These are phyloP conservation scores for Ectropis crepuscularia DNA, from an alignment of 2,888 invertebrate genomes.

Conservation along the genomic window DNA sequence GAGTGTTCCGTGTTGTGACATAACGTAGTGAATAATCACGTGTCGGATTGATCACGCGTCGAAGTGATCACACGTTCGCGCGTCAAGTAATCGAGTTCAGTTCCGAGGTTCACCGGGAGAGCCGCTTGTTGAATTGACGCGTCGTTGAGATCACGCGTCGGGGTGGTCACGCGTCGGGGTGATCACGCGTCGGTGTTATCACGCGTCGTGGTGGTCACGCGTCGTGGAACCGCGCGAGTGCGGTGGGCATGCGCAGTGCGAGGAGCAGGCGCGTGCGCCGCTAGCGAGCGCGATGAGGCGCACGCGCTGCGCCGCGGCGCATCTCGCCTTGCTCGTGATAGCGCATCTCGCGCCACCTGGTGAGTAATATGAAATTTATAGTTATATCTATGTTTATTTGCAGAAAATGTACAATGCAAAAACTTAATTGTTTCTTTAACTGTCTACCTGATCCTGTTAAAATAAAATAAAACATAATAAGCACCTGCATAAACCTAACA, in stretches of 20 bases:
- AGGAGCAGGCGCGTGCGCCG: constrained; percentile 51
- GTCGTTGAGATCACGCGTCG: constrained; percentile 7
- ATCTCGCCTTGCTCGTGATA: constrained; percentile 67
- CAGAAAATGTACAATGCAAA: no score
- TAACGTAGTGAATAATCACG: constrained; percentile 34
- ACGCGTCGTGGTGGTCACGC: constrained; percentile 27
- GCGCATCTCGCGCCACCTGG: constrained; percentile 67
- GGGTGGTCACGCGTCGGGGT: constrained; percentile 28
- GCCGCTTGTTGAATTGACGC: background rate
- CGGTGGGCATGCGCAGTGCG: constrained; percentile 53
- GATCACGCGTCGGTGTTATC: constrained; percentile 42
- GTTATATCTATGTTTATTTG: no score
- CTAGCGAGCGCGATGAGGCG: constrained; percentile 68
- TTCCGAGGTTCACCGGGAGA: no score
- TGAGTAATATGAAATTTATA: constrained; percentile 46
- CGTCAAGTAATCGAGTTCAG: background rate
- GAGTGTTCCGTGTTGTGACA: constrained; percentile 26
- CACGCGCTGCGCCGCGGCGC: constrained; percentile 62
- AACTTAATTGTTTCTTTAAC: no score
- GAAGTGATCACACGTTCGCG: background rate
- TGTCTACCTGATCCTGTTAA: no score
- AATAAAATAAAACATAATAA: no score
- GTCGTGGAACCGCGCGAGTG: constrained; percentile 41
- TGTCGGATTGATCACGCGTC: background rate
- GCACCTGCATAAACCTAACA: no score